Base-by-base conservation (phyloP, 2,888 invertebrate species). In the Adelphocoris suturalis region DNA sequence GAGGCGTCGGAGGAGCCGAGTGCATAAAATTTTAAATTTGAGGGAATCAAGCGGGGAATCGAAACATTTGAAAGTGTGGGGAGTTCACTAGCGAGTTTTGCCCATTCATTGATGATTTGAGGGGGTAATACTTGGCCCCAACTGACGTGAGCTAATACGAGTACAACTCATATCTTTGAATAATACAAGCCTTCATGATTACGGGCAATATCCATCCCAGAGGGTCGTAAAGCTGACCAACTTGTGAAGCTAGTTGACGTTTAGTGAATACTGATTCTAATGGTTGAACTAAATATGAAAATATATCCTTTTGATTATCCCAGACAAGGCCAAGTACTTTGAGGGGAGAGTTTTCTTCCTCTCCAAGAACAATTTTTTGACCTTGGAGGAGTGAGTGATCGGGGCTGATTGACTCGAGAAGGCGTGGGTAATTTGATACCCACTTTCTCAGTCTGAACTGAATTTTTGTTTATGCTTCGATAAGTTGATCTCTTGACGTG, bases 381-480 rank as follows among this genome's bases (percentile, higher is more conserved):
- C 84, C 12, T 28, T 52, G 13, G 89, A 57, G 27, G 27, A 23
- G 13, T n/a, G 0, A n/a, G n/a, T n/a, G n/a, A n/a, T n/a, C n/a
- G n/a, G n/a, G n/a, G n/a, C n/a, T n/a, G n/a, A n/a, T n/a, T n/a
- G n/a, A n/a, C 9, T 28, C 27, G 23, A 81, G 47, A 23, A 78
- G 14, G 19, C 4, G 7, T 19, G 80, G 80, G 37, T 89, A 14
- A 52, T 89, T 89, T 14, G 81, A 11, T 14, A 55, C 13, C 89
- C 89, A 89, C 57, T 89, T 89, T 11, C 57, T 28, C 16, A 89
- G n/a, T n/a, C n/a, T 27, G 81, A 86, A 52, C 23, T 86, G 28
- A 61, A 89, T n/a, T 9, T 61, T 28, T 2, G 89, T 81, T 12
- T 61, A 55, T 14, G 47, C 37, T 23, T 81, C 47, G 28, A 81